A percentile compares a stretch with the other conserved stretches of the same genome.
Evolutionary conservation across 1,140 invertebrate species (phyloP).

Genomic region (Temnothorax longispinosus): DNA sequence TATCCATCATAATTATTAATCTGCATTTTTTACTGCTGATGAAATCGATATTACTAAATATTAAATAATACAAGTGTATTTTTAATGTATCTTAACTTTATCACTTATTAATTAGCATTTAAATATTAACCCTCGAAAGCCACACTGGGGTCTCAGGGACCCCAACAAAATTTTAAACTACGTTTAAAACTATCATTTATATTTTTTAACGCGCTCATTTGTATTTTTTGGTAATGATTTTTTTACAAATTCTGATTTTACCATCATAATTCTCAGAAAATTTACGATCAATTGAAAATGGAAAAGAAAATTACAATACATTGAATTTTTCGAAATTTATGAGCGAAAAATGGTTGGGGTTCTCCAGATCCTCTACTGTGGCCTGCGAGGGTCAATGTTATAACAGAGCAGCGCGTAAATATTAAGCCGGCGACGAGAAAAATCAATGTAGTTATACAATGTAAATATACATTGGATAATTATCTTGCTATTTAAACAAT

Average conservation of each 20-base stretch:
- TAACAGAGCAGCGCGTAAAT: not conserved
- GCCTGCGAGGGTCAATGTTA: not conserved
- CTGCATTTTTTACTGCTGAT: not conserved
- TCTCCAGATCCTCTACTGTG: no score
- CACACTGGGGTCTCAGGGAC: no score
- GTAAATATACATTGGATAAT: not conserved
- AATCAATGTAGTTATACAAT: not conserved
- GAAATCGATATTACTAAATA: not conserved
- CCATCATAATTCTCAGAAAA: no score
- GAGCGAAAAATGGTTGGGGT: no score
- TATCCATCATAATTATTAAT: not conserved
- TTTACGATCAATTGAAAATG: no score
- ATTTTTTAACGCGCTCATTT: no score
- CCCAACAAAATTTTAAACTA: no score
- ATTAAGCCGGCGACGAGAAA: not conserved
- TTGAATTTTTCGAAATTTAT: no score
- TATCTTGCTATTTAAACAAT: conserved; percentile 14
- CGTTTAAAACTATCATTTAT: no score
- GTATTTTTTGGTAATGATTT: no score
- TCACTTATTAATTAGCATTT: not conserved
- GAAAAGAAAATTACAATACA: no score
- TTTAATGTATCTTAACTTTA: not conserved
- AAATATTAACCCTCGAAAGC: not conserved
- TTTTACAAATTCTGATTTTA: no score
- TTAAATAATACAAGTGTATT: not conserved